These are phyloP conservation scores for Gnathonemus echidnorhynchus DNA, from an alignment of 2,113 vertebrate genomes.

Conservation along the genomic window DNA sequence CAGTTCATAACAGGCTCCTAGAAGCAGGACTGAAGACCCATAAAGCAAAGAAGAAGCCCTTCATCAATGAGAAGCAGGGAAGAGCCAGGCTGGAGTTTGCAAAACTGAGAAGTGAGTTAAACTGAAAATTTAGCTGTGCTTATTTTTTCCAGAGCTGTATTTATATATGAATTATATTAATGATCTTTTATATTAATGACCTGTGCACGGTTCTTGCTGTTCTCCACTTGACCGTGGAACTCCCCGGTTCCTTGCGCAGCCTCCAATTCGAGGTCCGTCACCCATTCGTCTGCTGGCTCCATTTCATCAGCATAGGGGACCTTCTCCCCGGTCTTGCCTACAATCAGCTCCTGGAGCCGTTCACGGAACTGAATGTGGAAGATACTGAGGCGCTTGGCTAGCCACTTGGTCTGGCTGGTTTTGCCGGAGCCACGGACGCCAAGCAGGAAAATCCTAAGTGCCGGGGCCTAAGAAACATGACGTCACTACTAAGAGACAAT, in stretches of 20 bases:
- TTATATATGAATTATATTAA: not conserved
- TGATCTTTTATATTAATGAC: not conserved
- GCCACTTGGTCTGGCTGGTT: slow-evolving; percentile 64
- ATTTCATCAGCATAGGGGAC: slow-evolving; percentile 60
- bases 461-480: slow-evolving; percentile 66
- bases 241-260: slow-evolving; percentile 35
- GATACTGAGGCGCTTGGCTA: slow-evolving; percentile 75
- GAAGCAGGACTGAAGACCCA: not conserved
- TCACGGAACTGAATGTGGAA: slow-evolving; percentile 90
- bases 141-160: not conserved
- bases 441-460: slow-evolving; percentile 72
- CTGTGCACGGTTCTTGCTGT: not conserved
- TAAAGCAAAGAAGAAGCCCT: not conserved
- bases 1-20: not conserved
- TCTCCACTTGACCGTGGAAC: not conserved
- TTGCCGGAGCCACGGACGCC: slow-evolving; percentile 80
- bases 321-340: slow-evolving; percentile 68
- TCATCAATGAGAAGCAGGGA: not conserved
- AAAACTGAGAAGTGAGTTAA: not conserved
- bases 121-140: not conserved
- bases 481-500: not conserved
- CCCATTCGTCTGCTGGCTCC: slow-evolving; percentile 57
- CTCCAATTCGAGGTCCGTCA: slow-evolving; percentile 33
- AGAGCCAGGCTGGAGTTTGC: not conserved
- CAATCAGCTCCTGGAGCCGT: slow-evolving; percentile 74